Percentiles rank a stretch among this genome's conserved stretches.
Evolutionary conservation across 2,113 vertebrate species (phyloP).

Genomic region (Catharus fuscescens): DNA sequence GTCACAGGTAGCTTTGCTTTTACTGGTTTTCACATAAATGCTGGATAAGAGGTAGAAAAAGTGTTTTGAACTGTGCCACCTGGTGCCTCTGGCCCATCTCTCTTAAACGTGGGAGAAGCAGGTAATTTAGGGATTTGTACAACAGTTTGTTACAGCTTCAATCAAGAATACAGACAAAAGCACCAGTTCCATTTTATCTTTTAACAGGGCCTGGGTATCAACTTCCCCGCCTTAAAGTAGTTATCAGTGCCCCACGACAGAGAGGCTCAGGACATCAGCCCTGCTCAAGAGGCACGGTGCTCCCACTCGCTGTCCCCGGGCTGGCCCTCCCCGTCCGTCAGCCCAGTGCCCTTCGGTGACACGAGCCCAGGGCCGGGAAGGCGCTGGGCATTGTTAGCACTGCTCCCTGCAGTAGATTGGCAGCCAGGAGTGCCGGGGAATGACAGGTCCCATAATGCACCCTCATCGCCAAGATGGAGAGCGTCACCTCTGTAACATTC

Average conservation of each 20-base stretch:
- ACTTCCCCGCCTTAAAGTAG: not conserved
- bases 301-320: not conserved
- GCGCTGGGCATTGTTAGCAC: slow-evolving; percentile 7
- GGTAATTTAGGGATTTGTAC: not conserved
- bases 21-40: not conserved
- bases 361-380: not conserved
- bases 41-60: not conserved
- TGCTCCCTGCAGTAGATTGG: slow-evolving; percentile 58
- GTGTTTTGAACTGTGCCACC: not conserved
- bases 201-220: not conserved
- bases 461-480: slow-evolving; percentile 47
- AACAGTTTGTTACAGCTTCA: not conserved
- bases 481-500: slow-evolving; percentile 62
- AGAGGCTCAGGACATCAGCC: not conserved
- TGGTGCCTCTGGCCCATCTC: not conserved
- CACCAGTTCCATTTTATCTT: not conserved
- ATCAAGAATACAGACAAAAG: not conserved
- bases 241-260: not conserved
- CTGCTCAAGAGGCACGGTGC: not conserved
- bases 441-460: slow-evolving; percentile 68
- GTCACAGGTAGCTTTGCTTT: not conserved
- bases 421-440: slow-evolving; percentile 49
- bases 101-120: not conserved
- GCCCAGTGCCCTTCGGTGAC: slow-evolving; percentile 26
- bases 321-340: not conserved